Conservation (phyloP, 2,113 vertebrate genomes). For the Pelvicachromis taeniatus region DNA sequence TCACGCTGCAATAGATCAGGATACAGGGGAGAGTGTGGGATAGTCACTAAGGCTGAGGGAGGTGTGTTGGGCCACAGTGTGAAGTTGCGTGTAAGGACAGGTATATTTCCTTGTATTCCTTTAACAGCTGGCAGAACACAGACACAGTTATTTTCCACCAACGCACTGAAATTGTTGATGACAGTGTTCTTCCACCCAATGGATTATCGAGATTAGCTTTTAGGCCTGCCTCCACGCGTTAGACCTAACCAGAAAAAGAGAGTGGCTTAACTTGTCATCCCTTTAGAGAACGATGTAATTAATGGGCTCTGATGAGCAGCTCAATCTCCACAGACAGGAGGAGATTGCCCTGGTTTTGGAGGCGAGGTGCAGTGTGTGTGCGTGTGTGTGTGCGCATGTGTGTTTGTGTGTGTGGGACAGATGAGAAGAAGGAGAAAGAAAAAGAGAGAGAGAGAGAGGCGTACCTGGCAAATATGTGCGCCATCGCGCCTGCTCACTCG, state of each 20-base stretch:
- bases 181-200: slow-evolving; percentile 39
- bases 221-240: slow-evolving; percentile 14
- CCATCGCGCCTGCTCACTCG: not conserved
- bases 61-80: not conserved
- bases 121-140: not conserved
- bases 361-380: not conserved
- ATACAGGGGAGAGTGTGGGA: slow-evolving; percentile 2
- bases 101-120: not conserved
- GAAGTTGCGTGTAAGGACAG: not conserved
- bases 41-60: not conserved
- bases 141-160: slow-evolving; percentile 5
- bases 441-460: not conserved
- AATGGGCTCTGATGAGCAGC: slow-evolving; percentile 66
- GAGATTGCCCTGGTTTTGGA: slow-evolving; percentile 57
- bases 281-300: slow-evolving; percentile 69
- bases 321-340: slow-evolving; percentile 55
- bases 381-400: not conserved
- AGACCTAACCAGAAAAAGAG: slow-evolving; percentile 42
- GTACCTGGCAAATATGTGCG: slow-evolving; percentile 14
- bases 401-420: not conserved
- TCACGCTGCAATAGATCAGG: slow-evolving; percentile 44
- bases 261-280: slow-evolving; percentile 67
- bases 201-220: slow-evolving; percentile 58
- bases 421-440: not conserved
- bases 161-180: slow-evolving; percentile 4